A percentile compares a stretch with the other conserved stretches of the same genome.
Evolutionary conservation across 1,140 invertebrate species (phyloP).

Genomic region (Gyrodactylus bullatarudis): DNA sequence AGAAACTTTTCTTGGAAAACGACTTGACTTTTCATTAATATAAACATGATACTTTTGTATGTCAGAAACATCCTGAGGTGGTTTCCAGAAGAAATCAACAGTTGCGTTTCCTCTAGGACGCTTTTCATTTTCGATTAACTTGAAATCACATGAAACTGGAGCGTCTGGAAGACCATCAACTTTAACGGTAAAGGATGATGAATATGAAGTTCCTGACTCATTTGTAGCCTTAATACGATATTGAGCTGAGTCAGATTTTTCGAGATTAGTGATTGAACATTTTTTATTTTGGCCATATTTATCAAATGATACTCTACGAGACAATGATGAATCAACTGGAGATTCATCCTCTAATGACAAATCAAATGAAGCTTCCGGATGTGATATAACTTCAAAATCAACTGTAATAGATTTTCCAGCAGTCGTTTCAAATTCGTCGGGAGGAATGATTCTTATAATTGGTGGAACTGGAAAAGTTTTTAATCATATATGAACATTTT

Average conservation of each 20-base stretch:
- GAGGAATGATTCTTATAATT: not conserved
- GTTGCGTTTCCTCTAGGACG: not conserved
- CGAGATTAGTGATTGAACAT: not conserved
- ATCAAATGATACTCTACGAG: not conserved
- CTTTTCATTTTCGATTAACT: not conserved
- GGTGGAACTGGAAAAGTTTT: not conserved
- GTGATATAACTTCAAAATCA: not conserved
- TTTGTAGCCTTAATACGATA: not conserved
- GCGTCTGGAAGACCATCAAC: not conserved
- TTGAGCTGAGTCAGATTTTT: not conserved
- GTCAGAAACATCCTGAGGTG: not conserved
- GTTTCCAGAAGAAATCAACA: not conserved
- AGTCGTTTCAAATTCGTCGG: not conserved
- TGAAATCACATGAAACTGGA: not conserved
- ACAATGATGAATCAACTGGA: not conserved
- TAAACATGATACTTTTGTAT: too few species aligned
- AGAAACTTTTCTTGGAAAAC: not conserved
- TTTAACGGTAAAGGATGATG: not conserved
- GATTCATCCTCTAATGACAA: not conserved
- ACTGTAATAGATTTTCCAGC: not conserved
- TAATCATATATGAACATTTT: too few species aligned
- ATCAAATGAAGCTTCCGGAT: not conserved
- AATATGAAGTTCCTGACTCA: not conserved
- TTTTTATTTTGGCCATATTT: not conserved
- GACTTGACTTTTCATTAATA: not conserved